These are phyloP conservation scores for Pangasius sanitwongsei DNA, from an alignment of 2,797 vertebrate species.

Conservation along the genomic window DNA sequence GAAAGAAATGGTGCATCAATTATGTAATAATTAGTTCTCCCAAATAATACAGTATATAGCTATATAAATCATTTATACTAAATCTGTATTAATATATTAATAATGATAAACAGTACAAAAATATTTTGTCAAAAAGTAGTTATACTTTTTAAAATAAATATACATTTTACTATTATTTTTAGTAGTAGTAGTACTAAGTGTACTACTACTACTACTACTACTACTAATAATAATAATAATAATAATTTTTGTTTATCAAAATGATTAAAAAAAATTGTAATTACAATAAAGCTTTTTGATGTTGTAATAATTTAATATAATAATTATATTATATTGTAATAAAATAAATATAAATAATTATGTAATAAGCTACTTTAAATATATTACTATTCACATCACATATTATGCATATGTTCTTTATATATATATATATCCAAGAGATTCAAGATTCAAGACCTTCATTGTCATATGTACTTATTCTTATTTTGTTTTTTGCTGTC, in stretches of 20 bases:
- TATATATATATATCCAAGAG: no score
- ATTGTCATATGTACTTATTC: no score
- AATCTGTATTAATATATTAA: background rate
- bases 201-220: no score
- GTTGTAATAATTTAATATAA: background rate
- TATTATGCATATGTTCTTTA: no score
- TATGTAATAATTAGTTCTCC: background rate
- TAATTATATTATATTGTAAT: no score
- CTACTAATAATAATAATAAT: background rate
- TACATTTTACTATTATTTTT: background rate
- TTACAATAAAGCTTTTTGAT: background rate
- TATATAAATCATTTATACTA: background rate
- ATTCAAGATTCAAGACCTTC: no score
- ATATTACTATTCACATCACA: background rate
- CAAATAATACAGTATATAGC: background rate
- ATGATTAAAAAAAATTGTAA: background rate
- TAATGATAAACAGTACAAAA: background rate
- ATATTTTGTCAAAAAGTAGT: background rate
- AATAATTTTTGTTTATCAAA: background rate
- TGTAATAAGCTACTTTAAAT: background rate
- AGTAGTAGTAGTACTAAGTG: no score
- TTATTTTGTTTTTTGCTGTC: no score
- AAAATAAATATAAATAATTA: no score
- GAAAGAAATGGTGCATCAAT: background rate
- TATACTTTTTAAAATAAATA: background rate